Conservation (phyloP, 2,113 vertebrate species). For the Clarias batrachus region DNA sequence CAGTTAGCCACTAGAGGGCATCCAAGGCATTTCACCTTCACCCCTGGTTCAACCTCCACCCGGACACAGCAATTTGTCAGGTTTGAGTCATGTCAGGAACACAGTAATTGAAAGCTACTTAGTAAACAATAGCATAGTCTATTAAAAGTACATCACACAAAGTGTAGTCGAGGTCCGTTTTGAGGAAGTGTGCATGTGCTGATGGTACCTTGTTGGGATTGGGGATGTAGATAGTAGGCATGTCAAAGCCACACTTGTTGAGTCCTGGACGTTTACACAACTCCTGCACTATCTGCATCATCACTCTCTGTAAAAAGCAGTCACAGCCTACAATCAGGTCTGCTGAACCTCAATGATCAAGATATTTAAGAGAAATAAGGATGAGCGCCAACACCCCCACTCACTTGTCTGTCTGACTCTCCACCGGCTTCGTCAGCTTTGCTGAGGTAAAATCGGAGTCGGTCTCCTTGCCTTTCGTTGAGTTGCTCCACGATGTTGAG, state of each 20-base stretch:
- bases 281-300: conserved; percentile 86
- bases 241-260: conserved; percentile 81
- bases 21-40: background rate
- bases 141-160: background rate
- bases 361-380: no score
- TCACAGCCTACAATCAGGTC: background rate
- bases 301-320: conserved; percentile 69
- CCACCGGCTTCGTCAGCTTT: conserved; percentile 76
- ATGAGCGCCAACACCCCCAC: background rate
- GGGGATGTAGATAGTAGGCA: conserved; percentile 81
- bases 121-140: background rate
- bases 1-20: background rate
- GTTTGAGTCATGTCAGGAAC: background rate
- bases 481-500: conserved; percentile 79
- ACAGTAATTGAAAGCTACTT: background rate
- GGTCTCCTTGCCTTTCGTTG: conserved; percentile 74
- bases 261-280: conserved; percentile 78
- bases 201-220: conserved; percentile 74
- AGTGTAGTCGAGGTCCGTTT: no score
- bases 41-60: background rate
- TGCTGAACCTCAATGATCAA: background rate
- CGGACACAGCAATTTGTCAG: background rate
- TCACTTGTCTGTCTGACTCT: conserved; percentile 76
- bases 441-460: conserved; percentile 77
- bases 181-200: background rate